Evolutionary conservation across 2,797 vertebrate species (phyloP).

Genomic region (Miichthys miiuy): DNA sequence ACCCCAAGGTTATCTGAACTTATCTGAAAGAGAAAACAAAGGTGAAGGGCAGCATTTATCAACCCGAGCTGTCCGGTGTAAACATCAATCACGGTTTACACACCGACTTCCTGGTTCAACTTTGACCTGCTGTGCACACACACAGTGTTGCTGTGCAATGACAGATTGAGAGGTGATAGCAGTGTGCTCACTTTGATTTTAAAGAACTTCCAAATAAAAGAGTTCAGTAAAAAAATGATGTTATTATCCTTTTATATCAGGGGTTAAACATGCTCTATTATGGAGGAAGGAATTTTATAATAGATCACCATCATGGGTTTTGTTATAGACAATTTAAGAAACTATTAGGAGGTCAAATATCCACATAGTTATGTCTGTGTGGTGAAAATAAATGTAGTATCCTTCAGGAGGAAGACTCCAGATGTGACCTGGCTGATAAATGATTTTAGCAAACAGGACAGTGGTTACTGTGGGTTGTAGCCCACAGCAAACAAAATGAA

Average conservation of each 20-base stretch:
- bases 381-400: background rate
- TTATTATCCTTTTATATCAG: background rate
- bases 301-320: too few species aligned
- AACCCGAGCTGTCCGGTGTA: too few species aligned
- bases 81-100: conserved; percentile 8
- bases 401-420: background rate
- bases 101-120: background rate
- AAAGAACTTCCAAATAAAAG: background rate
- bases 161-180: background rate
- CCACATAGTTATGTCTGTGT: too few species aligned
- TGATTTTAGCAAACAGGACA: background rate
- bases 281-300: background rate
- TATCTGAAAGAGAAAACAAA: background rate
- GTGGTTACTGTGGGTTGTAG: background rate
- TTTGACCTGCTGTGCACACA: background rate
- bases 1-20: background rate
- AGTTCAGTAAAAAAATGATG: background rate
- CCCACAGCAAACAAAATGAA: background rate
- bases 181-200: background rate
- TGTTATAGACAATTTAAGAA: too few species aligned
- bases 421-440: background rate
- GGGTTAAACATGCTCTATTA: background rate
- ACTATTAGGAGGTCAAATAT: too few species aligned
- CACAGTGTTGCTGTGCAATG: background rate
- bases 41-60: background rate